These are phyloP conservation scores for Elaphurus davidianus DNA, from an alignment of 2,113 vertebrate species.

Conservation along the genomic window DNA sequence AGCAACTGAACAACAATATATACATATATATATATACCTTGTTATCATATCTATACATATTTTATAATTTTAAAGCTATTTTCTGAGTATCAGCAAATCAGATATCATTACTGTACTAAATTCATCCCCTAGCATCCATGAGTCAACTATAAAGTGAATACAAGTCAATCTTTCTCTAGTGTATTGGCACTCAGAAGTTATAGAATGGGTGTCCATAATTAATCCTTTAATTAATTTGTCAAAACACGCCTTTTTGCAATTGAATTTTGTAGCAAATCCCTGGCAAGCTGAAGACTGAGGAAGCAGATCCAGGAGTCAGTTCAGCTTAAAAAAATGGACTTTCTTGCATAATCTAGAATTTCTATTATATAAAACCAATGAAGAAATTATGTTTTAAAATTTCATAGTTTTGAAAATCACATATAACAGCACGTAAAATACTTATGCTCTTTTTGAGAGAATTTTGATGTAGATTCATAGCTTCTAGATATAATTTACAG, in stretches of 20 bases:
- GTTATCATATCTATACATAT: neutral
- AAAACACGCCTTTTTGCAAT: neutral
- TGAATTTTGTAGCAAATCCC: neutral
- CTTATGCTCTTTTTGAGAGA: neutral
- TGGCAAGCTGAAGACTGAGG: neutral
- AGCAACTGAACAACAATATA: neutral
- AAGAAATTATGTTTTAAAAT: neutral
- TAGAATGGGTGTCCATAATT: neutral
- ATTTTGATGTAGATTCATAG: neutral
- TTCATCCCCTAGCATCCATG: neutral
- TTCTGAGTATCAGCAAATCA: neutral
- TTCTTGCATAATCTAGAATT: neutral
- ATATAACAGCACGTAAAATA: neutral
- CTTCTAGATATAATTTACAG: neutral
- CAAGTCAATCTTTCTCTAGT: neutral
- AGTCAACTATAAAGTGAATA: neutral
- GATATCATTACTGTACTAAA: neutral
- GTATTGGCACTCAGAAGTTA: neutral
- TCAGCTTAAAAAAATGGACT: neutral
- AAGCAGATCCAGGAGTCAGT: neutral
- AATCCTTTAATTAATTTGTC: neutral
- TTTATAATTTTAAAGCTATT: neutral
- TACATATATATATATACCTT: neutral
- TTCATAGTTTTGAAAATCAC: neutral
- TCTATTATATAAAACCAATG: neutral